Evolutionary conservation across 1,140 invertebrate species (phyloP), one percentile per base, ranked within the genome.

Genomic region (Monochamus saltuarius): DNA sequence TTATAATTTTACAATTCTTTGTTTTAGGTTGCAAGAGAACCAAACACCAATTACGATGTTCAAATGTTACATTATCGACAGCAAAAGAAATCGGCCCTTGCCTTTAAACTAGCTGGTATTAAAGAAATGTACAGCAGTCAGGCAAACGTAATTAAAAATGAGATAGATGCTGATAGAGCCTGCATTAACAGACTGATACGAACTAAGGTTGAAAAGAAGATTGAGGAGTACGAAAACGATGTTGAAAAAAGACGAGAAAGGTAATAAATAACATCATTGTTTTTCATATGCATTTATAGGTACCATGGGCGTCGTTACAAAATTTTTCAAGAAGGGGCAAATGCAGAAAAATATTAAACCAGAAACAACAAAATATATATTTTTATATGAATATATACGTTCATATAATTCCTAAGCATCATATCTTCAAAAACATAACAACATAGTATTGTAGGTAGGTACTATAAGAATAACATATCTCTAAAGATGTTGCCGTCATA

Each of bases 171-270:
- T 1, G 47, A 62, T 16, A 61, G 64, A 58, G 65, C 56, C 38
- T 34, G 38, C 13, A 45, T 67, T 14, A 56, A 70, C 39, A 62
- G 58, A 40, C 40, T 56, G 17, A 62, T 73, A 34, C 42, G 60
- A 36, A 56, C 68, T 17, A 59, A 56, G 34, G 60, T 72, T 8
- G 47, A 70, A 29, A 38, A 63, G 22, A 70, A 70, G 56, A n/a
- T 71, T 10, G 46, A 70, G 54, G 62, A 57, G 14, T 72, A 74
- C 40, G 71, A 73, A n/a, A 59, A 65, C 45, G 47, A 49, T 16
- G 45, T 76, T 6, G 71, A 76, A 51, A 58, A 35, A 38, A 46
- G 71, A 54, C 63, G 73, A 11, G 56, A 68, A 39, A 74, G 61
- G 72, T 74, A 64, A 64, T n/a, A 29, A 3, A 29, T 6, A 29